A percentile compares a stretch with the other conserved stretches of the same genome.
These are phyloP conservation scores for Drosophila sordidapex DNA, from an alignment of 2,888 invertebrate species.

Conservation along the genomic window DNA sequence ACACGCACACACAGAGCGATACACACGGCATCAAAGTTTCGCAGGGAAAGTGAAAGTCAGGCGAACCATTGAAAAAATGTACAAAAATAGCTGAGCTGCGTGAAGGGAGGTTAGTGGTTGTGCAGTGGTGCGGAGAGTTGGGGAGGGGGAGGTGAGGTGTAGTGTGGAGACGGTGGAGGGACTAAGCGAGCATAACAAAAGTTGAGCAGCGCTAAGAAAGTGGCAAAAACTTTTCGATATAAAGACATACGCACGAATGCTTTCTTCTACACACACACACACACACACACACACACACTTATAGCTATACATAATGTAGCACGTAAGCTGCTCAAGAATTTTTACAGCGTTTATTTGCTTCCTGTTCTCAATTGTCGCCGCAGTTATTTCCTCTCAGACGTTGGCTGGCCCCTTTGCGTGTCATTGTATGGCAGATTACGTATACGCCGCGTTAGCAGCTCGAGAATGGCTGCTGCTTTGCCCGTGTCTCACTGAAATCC, in stretches of 20 bases:
- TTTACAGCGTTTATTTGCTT: constrained; percentile 70
- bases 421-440: constrained; percentile 63
- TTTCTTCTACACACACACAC: constrained; percentile 22
- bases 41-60: constrained; percentile 62
- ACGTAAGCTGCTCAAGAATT: constrained; percentile 70
- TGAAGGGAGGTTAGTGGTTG: constrained; percentile 1
- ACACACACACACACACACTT: constrained; percentile 22
- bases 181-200: constrained; percentile 80
- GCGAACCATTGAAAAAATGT: constrained; percentile 43
- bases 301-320: constrained; percentile 41
- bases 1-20: constrained; percentile 13
- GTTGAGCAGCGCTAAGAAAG: constrained; percentile 73
- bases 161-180: constrained; percentile 7
- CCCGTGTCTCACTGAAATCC: constrained; percentile 38
- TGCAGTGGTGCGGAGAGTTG: not conserved
- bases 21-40: constrained; percentile 33
- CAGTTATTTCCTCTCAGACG: constrained; percentile 40
- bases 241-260: constrained; percentile 77
- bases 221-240: constrained; percentile 78
- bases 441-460: constrained; percentile 63
- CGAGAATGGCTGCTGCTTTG: constrained; percentile 15
- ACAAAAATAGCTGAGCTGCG: constrained; percentile 46
- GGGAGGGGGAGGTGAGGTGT: not conserved
- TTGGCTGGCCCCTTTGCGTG: constrained; percentile 34
- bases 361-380: constrained; percentile 68